Percentiles rank a stretch among this genome's conserved stretches.
Evolutionary conservation across 2,888 invertebrate species (phyloP).

Genomic region (Linnaemya tessellans): DNA sequence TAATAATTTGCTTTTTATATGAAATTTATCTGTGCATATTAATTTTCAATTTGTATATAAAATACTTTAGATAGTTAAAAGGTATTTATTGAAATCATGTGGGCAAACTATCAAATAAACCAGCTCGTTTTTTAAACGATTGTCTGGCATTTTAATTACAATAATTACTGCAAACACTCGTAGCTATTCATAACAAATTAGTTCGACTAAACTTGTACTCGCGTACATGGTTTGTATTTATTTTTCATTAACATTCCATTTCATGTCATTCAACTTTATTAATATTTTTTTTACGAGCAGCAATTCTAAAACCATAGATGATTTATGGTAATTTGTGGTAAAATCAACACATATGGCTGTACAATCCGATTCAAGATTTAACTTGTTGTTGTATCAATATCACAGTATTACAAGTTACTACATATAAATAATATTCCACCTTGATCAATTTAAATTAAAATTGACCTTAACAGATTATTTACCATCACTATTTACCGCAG

Average conservation of each 20-base stretch:
- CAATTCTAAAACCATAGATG: conserved; percentile 52
- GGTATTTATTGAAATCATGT: not conserved
- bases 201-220: conserved; percentile 6
- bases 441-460: no score
- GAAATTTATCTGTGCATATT: no score
- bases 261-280: conserved; percentile 69
- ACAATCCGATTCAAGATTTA: conserved; percentile 15
- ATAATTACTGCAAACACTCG: conserved; percentile 6
- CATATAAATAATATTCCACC: no score
- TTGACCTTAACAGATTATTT: no score
- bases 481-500: no score
- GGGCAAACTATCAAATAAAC: not conserved
- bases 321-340: conserved; percentile 50
- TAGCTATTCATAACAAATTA: not conserved
- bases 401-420: not conserved
- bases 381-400: not conserved
- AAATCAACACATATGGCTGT: conserved; percentile 9
- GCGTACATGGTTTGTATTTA: conserved; percentile 1
- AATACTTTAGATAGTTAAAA: no score
- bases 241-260: conserved; percentile 65
- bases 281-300: conserved; percentile 36
- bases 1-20: no score
- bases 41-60: no score
- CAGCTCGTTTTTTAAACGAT: not conserved
- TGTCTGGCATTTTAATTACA: conserved; percentile 1